phyloP scores from a whole-genome alignment of 2,797 vertebrate genomes.

The Nyctalus aviator region DNA sequence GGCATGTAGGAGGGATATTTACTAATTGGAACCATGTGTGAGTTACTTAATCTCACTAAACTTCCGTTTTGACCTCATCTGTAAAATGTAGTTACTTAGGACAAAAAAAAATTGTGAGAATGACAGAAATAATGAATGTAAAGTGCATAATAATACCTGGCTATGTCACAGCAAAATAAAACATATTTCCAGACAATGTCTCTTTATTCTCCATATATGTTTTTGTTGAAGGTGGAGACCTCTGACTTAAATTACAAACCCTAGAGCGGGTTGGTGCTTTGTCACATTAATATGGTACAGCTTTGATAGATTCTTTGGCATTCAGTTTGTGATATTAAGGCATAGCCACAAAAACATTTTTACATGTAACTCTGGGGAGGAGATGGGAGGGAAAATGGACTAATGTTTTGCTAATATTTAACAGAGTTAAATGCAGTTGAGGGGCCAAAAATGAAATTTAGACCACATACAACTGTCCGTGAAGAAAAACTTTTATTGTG shows the following conservation, averaged over 20 bases:
- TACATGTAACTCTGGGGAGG: not conserved
- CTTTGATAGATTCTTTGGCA: not conserved
- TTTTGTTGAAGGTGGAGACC: conserved; percentile 16
- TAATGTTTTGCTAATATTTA: conserved; percentile 13
- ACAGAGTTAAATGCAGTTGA: not conserved
- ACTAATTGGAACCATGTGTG: not conserved
- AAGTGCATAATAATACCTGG: not conserved
- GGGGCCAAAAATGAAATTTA: conserved; percentile 46
- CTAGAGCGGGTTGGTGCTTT: not conserved
- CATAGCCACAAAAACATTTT: conserved; percentile 11
- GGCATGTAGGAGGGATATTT: not conserved
- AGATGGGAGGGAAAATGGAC: not conserved
- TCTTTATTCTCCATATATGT: not conserved
- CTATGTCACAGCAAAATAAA: conserved; percentile 5
- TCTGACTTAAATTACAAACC: conserved; percentile 15
- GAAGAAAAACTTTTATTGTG: conserved; percentile 6
- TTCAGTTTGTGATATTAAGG: not conserved
- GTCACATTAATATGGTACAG: not conserved
- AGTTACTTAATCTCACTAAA: conserved; percentile 39
- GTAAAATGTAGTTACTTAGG: conserved; percentile 2
- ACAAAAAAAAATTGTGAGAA: not conserved
- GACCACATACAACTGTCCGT: not conserved
- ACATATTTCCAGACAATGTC: not conserved
- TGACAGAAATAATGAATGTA: not conserved
- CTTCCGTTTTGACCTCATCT: conserved; percentile 24